Conservation (phyloP, 2,113 vertebrate genomes). For the Rutilus rutilus region DNA sequence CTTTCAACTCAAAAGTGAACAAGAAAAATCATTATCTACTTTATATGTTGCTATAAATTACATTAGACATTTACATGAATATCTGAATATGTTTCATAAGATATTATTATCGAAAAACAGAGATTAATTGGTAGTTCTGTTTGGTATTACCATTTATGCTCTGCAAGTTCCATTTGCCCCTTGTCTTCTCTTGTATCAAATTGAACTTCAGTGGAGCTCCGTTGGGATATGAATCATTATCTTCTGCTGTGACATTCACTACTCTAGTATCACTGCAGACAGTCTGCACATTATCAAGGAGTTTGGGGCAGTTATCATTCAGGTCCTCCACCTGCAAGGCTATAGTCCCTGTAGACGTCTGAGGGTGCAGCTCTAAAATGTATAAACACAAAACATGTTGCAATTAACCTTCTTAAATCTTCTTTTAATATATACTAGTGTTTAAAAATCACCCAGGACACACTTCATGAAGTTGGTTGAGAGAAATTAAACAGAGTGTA, state of each 20-base stretch:
- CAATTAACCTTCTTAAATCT: not conserved
- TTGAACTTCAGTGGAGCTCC: conserved; percentile 76
- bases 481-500: not conserved
- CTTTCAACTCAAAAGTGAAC: not conserved
- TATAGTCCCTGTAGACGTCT: conserved; percentile 81
- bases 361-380: conserved; percentile 69
- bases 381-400: conserved; percentile 21
- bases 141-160: conserved; percentile 72
- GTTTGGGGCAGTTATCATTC: conserved; percentile 77
- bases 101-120: not conserved
- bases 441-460: not conserved
- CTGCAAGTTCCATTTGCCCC: conserved; percentile 70
- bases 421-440: not conserved
- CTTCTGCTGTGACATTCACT: conserved; percentile 69
- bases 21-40: not conserved
- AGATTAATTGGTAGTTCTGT: not conserved
- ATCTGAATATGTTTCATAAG: not conserved
- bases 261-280: conserved; percentile 71
- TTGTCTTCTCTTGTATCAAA: conserved; percentile 65
- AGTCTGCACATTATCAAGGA: conserved; percentile 66
- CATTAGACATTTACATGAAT: not conserved
- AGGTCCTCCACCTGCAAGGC: conserved; percentile 73
- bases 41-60: not conserved
- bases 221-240: conserved; percentile 51
- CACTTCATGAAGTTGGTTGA: not conserved